phyloP scores from a whole-genome alignment of 2,113 vertebrate genomes.

The Nothobranchius furzeri region DNA sequence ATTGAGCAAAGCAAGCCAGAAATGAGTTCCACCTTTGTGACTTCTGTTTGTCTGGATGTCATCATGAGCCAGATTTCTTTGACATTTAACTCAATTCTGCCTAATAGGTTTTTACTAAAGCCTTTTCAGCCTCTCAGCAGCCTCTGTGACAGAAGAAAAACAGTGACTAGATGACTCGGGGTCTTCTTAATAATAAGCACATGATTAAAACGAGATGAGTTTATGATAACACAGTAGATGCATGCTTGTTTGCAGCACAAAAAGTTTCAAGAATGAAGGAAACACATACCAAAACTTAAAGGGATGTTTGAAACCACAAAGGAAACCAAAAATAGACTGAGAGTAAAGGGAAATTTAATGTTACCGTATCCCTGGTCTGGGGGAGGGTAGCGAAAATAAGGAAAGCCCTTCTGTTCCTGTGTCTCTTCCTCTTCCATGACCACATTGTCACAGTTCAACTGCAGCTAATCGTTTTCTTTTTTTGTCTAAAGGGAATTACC shows the following conservation, averaged over 20 bases:
- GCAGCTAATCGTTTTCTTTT: conserved; percentile 18
- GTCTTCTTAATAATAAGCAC: neutral
- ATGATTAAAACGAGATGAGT: neutral
- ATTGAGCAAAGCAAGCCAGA: conserved; percentile 1
- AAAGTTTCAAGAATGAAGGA: conserved; percentile 23
- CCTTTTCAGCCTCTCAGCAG: neutral
- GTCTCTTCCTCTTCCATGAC: conserved; percentile 7
- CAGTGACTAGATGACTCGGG: neutral
- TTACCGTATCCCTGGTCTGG: conserved; percentile 1
- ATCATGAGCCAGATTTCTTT: neutral
- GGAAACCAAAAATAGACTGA: conserved; percentile 21
- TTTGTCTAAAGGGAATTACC: conserved; percentile 32
- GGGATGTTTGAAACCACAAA: conserved; percentile 31
- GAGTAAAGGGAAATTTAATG: conserved; percentile 43
- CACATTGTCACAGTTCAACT: neutral
- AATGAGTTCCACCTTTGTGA: conserved; percentile 23
- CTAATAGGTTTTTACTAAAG: neutral
- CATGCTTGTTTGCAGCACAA: neutral
- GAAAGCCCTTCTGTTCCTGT: conserved; percentile 55
- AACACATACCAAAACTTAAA: conserved; percentile 52
- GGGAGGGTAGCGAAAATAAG: conserved; percentile 43
- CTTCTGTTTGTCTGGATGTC: conserved; percentile 41
- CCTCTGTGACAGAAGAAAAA: neutral
- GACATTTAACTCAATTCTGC: neutral
- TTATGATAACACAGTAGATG: conserved; percentile 18